A percentile compares a stretch with the other conserved stretches of the same genome.
phyloP scores from a whole-genome alignment of 1,140 invertebrate species.

The Anastatus disparis region DNA sequence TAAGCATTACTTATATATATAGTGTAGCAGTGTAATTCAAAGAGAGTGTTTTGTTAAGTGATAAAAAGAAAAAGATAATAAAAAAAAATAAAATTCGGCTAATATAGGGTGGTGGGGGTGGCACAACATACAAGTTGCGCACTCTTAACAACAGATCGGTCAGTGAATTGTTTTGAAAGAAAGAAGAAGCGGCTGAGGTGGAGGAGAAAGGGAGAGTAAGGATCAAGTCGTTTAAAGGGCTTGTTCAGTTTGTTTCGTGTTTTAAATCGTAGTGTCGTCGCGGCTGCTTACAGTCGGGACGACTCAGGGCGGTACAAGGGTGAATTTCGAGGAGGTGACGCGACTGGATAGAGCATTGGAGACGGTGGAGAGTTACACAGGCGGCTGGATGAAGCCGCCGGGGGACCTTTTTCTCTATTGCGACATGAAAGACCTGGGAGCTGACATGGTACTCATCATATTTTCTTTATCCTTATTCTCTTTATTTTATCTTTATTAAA shows the following conservation, averaged over 20 bases:
- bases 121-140: too few species aligned
- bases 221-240: not conserved
- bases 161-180: not conserved
- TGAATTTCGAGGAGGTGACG: conserved; percentile 60
- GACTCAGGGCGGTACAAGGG: conserved; percentile 54
- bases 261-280: conserved; percentile 44
- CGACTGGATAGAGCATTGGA: conserved; percentile 61
- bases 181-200: not conserved
- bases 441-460: conserved; percentile 72
- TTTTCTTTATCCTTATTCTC: not conserved
- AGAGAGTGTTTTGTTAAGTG: too few species aligned
- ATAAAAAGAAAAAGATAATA: too few species aligned
- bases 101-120: too few species aligned
- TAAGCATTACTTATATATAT: too few species aligned
- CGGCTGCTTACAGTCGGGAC: conserved; percentile 49
- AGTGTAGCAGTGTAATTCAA: not conserved
- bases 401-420: conserved; percentile 75
- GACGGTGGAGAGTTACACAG: conserved; percentile 69
- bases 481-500: not conserved
- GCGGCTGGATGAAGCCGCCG: conserved; percentile 75
- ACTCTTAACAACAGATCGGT: not conserved
- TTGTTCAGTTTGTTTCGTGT: conserved; percentile 19
- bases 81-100: too few species aligned
- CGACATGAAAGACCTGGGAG: conserved; percentile 80
- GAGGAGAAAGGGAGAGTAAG: conserved; percentile 16